These are phyloP conservation scores for Ophioderma brevispina DNA, from an alignment of 35 echinoderm and acorn worm species.

Conservation along the genomic window DNA sequence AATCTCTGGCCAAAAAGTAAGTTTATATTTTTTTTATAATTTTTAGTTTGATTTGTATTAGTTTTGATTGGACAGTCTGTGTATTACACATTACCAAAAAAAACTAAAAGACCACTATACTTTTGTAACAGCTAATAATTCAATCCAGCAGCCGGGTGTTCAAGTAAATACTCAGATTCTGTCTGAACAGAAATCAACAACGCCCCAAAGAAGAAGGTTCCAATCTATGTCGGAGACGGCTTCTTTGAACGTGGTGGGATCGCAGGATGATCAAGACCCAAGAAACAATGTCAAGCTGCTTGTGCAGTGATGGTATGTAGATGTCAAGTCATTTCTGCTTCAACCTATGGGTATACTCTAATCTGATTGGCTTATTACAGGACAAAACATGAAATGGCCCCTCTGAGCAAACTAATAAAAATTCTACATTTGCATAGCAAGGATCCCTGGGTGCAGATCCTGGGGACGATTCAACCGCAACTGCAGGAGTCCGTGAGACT, in stretches of 20 bases:
- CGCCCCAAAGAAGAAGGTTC: constrained; percentile 75
- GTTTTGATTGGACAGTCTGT: not conserved
- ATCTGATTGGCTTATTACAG: not conserved
- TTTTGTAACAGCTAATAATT: constrained; percentile 71
- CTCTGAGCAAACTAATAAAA: too few relatives aligned
- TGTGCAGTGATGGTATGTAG: constrained; percentile 78
- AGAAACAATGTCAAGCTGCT: constrained; percentile 58
- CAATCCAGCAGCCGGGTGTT: constrained; percentile 94
- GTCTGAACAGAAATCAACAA: constrained; percentile 74
- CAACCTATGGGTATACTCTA: too few relatives aligned
- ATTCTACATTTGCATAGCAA: too few relatives aligned
- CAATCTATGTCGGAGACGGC: constrained; percentile 91
- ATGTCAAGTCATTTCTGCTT: too few relatives aligned
- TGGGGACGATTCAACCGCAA: not conserved
- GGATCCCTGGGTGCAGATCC: not conserved
- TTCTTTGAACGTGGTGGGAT: constrained; percentile 96
- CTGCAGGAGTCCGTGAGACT: too few relatives aligned
- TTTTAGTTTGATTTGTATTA: too few relatives aligned
- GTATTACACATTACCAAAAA: not conserved
- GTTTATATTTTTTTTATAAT: too few relatives aligned
- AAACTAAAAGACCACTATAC: not conserved
- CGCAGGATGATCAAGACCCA: constrained; percentile 68
- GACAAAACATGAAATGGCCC: too few relatives aligned
- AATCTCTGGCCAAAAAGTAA: too few relatives aligned
- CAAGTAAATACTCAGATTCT: constrained; percentile 98